Percentiles rank a stretch among this genome's conserved stretches.
Conservation (phyloP, 2,113 vertebrate genomes). For the Balaenoptera acutorostrata region DNA sequence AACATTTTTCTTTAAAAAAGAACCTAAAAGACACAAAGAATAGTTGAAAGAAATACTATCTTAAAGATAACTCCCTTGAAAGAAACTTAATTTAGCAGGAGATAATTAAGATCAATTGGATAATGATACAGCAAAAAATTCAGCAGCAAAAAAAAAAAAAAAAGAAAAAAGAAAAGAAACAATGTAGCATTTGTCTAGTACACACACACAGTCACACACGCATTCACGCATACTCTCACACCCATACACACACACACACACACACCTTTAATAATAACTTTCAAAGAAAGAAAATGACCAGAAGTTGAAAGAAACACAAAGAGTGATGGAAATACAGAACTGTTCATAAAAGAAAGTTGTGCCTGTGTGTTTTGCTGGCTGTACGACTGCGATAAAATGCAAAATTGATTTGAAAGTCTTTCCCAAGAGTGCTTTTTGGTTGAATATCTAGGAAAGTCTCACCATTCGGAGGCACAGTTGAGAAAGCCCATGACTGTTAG, state of each 20-base stretch:
- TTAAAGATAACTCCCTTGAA: background rate
- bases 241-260: background rate
- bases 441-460: background rate
- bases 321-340: background rate
- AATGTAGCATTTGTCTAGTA: background rate
- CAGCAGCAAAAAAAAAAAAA: background rate
- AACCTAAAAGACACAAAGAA: constrained; percentile 24
- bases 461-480: background rate
- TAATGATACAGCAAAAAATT: background rate
- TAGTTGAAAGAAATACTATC: background rate
- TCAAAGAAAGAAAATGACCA: constrained; percentile 9
- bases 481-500: background rate
- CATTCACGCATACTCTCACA: background rate
- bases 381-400: background rate
- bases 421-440: background rate
- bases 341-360: background rate
- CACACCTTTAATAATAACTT: background rate
- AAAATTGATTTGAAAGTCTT: background rate
- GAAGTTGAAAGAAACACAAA: constrained; percentile 5
- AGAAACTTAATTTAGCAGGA: constrained; percentile 4
- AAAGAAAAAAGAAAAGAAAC: background rate
- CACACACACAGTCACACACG: accelerated
- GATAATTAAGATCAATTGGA: background rate
- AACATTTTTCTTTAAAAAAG: background rate
- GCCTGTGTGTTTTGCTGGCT: background rate